Conservation (phyloP, 1,140 invertebrate genomes). For the Pentalonia nigronervosa region DNA sequence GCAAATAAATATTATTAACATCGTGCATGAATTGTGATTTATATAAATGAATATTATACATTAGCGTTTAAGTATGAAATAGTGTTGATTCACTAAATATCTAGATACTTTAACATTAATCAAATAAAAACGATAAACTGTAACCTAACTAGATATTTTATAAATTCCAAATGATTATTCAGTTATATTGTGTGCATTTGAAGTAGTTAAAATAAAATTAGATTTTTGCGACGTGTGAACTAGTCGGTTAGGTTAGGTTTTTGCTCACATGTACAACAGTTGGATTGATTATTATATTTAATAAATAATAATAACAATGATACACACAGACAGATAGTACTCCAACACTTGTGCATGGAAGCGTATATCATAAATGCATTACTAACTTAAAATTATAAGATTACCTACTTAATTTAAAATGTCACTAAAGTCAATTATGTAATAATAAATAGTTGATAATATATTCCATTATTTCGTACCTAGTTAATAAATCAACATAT, state of each 20-base stretch:
- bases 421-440: no score
- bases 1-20: neutral
- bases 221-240: neutral
- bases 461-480: no score
- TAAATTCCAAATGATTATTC: neutral
- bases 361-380: no score
- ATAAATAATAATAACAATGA: no score
- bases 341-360: no score
- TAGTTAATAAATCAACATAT: no score
- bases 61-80: neutral
- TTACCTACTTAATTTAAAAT: no score
- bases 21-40: neutral
- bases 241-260: neutral
- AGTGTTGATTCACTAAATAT: neutral
- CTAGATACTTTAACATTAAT: neutral
- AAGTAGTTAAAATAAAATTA: neutral
- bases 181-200: neutral
- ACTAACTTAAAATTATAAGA: no score
- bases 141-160: neutral
- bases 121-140: neutral
- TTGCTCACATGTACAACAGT: neutral
- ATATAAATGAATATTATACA: neutral
- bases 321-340: no score
- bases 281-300: neutral
- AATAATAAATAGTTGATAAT: no score